Evolutionary conservation across 2,797 vertebrate genomes (phyloP).

Genomic region (Megaceryle alcyon): DNA sequence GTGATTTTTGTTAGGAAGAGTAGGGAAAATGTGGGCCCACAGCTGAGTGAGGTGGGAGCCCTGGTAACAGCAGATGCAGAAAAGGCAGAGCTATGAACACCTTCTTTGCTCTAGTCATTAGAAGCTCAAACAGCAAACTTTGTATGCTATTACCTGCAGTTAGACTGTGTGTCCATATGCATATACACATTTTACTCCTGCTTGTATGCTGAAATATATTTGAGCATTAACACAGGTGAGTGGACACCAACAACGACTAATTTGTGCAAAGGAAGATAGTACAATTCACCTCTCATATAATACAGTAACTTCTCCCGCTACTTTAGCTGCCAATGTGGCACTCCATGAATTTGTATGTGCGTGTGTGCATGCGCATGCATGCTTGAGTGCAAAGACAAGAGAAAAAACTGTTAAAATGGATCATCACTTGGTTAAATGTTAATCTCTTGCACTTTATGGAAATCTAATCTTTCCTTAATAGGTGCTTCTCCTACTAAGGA

Average conservation of each 20-base stretch:
- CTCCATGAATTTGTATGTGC: fast-evolving
- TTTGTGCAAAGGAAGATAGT: neutral
- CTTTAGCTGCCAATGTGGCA: neutral
- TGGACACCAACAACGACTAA: neutral
- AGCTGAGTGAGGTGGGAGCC: too few relatives aligned
- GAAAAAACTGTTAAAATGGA: neutral
- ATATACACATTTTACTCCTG: neutral
- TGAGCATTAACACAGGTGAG: neutral
- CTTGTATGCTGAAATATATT: neutral
- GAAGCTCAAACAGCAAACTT: neutral
- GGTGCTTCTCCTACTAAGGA: neutral
- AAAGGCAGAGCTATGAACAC: too few relatives aligned
- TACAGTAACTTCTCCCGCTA: neutral
- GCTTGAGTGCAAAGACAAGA: neutral
- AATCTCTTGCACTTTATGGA: neutral
- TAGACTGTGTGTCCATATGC: neutral
- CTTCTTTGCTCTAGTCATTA: neutral
- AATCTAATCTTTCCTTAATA: neutral
- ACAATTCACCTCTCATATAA: neutral
- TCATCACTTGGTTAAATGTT: neutral
- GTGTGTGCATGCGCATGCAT: fast-evolving
- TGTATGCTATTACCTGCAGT: neutral
- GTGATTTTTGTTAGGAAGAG: too few relatives aligned
- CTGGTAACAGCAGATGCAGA: too few relatives aligned
- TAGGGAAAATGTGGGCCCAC: too few relatives aligned